Percentiles rank a stretch among this genome's conserved stretches.
phyloP scores from a whole-genome alignment of 92 coral and sea anemone species.

The Blastomussa wellsi region DNA sequence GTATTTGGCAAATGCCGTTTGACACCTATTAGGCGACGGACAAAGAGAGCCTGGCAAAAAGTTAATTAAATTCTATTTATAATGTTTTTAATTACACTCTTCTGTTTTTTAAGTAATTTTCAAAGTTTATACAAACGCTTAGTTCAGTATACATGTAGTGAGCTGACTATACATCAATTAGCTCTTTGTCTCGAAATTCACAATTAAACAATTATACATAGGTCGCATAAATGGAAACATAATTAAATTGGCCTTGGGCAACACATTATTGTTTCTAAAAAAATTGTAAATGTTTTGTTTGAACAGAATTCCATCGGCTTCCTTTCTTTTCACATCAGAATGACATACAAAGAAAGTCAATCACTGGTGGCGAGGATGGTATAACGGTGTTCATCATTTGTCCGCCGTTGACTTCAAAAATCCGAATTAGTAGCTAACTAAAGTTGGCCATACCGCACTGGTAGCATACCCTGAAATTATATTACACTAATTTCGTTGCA shows the following conservation, averaged over 20 bases:
- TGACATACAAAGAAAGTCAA: background rate
- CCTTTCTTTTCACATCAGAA: background rate
- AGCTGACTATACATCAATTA: constrained; percentile 2
- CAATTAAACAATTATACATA: background rate
- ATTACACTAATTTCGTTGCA: too few relatives aligned
- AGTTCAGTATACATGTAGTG: background rate
- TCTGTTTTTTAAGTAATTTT: background rate
- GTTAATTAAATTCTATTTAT: background rate
- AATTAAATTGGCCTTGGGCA: background rate
- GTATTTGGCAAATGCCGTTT: background rate
- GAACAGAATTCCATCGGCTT: background rate
- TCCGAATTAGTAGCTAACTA: too few relatives aligned
- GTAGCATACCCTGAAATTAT: too few relatives aligned
- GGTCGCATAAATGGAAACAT: background rate
- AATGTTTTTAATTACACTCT: background rate
- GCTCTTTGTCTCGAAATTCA: background rate
- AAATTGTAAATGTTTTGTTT: background rate
- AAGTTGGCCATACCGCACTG: too few relatives aligned
- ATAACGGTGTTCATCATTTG: too few relatives aligned
- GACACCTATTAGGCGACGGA: background rate
- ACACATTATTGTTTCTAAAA: constrained; percentile 5
- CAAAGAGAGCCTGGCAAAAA: background rate
- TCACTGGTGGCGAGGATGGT: background rate
- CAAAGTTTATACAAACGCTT: background rate
- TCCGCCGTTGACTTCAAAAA: too few relatives aligned